Base-by-base conservation (phyloP, 1,140 invertebrate genomes). In the Lethrus apterus region DNA sequence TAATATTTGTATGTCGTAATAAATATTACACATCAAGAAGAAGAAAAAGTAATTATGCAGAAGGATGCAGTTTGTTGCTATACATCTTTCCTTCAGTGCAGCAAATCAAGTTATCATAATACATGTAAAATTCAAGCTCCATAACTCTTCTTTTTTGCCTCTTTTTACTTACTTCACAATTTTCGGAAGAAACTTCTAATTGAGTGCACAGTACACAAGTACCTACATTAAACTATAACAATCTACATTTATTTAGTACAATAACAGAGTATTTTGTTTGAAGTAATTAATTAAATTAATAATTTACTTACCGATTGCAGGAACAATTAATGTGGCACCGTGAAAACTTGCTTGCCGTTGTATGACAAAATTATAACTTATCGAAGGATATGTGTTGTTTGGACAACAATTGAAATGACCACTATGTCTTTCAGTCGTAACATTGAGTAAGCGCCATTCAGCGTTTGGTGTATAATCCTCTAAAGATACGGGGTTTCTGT, bases 311-410 rank as follows among this genome's bases (percentile, higher is more conserved):
- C 75, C 67, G 17, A 76, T 43, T 15, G 68, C 65, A 7, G 75
- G 75, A 26, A 68, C 61, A 2, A 75, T 42, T 14, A 69, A 61
- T 38, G 62, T 56, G 0, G 64, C 63, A 10, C 65, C 57, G 31
- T 63, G 52, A 23, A 59, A 58, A 4, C 56, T 57, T 2, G 66
- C 57, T 38, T 71, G 63, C 41, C 74, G 64, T 44, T 67, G 61
- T 18, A 78, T 56, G 1, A 56, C 34, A 40, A 77, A 67, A 4
- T 51, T 63, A 7, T 67, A 64, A 8, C 60, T 53, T 18, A 77
- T 48, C 9, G 58, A 65, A 1, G 73, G 70, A 50, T 69, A 75
- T 0, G 69, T 72, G 8, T 66, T 62, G 33, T 72, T 72, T 2
- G 65, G 64, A 48, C 65, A 68, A 19, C 62, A 69, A 4, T 58